Percentiles rank a stretch among this genome's conserved stretches.
phyloP scores from a whole-genome alignment of 2,113 vertebrate species.

The Bostrychus sinensis region DNA sequence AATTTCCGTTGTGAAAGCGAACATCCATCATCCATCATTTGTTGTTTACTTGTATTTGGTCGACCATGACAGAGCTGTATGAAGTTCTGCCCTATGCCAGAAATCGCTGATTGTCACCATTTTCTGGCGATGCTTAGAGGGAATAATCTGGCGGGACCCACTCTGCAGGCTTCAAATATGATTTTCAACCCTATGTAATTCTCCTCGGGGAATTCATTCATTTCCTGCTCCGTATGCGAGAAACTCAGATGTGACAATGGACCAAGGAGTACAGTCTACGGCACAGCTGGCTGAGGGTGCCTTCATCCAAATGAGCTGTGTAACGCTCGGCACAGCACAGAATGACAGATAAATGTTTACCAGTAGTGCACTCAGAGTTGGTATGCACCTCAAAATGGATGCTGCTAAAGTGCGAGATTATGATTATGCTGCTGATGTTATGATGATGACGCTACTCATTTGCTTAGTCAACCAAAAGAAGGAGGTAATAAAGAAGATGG shows the following conservation, averaged over 20 bases:
- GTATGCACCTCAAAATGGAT: slow-evolving; percentile 9
- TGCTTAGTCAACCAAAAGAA: slow-evolving; percentile 11
- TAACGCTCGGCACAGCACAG: slow-evolving; percentile 6
- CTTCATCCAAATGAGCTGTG: slow-evolving; percentile 23
- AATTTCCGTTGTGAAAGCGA: slow-evolving; percentile 27
- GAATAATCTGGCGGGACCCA: slow-evolving; percentile 54
- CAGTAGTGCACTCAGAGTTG: not conserved
- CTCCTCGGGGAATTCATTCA: slow-evolving; percentile 49
- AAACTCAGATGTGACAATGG: slow-evolving; percentile 42
- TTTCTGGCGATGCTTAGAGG: slow-evolving; percentile 42
- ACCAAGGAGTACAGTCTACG: slow-evolving; percentile 26
- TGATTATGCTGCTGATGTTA: slow-evolving; percentile 14
- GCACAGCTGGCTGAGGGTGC: slow-evolving; percentile 19
- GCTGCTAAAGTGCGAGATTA: slow-evolving; percentile 11
- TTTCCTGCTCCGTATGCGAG: slow-evolving; percentile 41
- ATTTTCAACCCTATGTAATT: slow-evolving; percentile 60
- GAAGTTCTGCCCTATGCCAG: slow-evolving; percentile 44
- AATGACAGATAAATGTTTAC: slow-evolving; percentile 21
- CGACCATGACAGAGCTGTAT: slow-evolving; percentile 47
- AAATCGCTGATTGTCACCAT: slow-evolving; percentile 60
- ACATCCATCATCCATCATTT: slow-evolving; percentile 54
- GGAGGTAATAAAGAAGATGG: not conserved
- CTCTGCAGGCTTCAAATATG: slow-evolving; percentile 55
- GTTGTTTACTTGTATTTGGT: slow-evolving; percentile 58
- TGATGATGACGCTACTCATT: slow-evolving; percentile 20